Base-by-base conservation (phyloP, 2,888 invertebrate genomes). In the Campoletis raptor region DNA sequence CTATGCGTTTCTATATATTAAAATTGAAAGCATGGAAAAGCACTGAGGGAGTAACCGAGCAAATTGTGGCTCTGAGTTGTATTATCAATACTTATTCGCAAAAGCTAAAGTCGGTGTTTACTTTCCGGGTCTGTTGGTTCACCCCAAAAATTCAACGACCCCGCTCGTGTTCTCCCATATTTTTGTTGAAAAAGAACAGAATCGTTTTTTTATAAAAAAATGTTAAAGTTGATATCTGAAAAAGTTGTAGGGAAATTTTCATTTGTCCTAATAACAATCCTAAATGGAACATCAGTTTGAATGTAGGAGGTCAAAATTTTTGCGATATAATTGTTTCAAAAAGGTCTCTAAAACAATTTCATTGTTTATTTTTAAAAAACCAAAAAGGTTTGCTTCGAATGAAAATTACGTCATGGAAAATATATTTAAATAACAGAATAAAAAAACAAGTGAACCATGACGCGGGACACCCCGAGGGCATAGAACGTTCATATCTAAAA, bases 141-240 rank as follows among this genome's bases (percentile, higher is more conserved):
- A 84, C 80, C 74, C 69, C 80, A 84, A 84, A 84, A 84, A 80
- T 64, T n/a, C 76, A 80, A 84, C 80, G 70, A 69, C 76, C 70
- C 45, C 37, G 18, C 66, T 40, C 54, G 67, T 15, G 48, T 24
- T 12, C 85, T 85, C 81, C 85, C 85, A 77, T 85, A 85, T 77
- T 85, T 85, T 85, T 85, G 76, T n/a, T 67, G 21, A 8, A 2
- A 15, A 0, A 37, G 1, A 30, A 30, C 30, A 30, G 30, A 30
- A 30, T 30, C 1, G 3, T 21, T 67, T 54, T 76, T 61, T 69
- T 52, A 0, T 52, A 18, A n/a, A 52, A 37, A 1, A 15, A 18
- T 67, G 12, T 4, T 7, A n/a, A n/a, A n/a, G n/a, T 5, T 1
- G 21, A 21, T 12, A 12, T 40, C 40, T 12, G 10, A 21, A 37